Percentiles rank a stretch among this genome's conserved stretches.
These are phyloP conservation scores for Scalopus aquaticus DNA, from an alignment of 2,113 vertebrate genomes.

Conservation along the genomic window DNA sequence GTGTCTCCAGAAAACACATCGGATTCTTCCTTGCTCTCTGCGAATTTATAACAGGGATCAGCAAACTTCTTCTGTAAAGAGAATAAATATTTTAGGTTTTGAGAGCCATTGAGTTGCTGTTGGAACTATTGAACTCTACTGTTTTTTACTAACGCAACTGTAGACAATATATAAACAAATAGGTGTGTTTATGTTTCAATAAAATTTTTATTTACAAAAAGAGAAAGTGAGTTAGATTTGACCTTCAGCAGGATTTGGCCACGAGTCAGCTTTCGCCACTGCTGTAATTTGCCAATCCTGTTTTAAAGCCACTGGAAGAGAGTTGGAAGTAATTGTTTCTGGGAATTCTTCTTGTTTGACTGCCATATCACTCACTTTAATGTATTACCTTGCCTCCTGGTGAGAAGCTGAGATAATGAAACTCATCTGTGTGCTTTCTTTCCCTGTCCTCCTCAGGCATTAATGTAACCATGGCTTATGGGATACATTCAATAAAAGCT, in stretches of 20 bases:
- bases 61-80: background rate
- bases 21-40: background rate
- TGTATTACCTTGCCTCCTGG: background rate
- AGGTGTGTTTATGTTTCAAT: background rate
- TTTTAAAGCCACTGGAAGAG: background rate
- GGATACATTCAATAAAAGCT: background rate
- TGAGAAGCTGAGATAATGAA: constrained; percentile 9
- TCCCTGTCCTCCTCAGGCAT: background rate
- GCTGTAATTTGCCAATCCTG: background rate
- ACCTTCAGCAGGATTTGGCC: background rate
- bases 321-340: background rate
- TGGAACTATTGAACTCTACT: background rate
- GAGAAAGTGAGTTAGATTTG: background rate
- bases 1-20: background rate
- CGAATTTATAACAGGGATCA: background rate
- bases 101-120: background rate
- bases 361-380: background rate
- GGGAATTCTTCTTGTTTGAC: background rate
- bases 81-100: constrained; percentile 23
- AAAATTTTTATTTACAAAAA: constrained; percentile 26
- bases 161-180: background rate
- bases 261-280: background rate
- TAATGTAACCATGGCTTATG: background rate
- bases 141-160: background rate
- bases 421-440: background rate